Evolutionary conservation across 1,140 invertebrate genomes (phyloP).

Genomic region (Microplitis demolitor): DNA sequence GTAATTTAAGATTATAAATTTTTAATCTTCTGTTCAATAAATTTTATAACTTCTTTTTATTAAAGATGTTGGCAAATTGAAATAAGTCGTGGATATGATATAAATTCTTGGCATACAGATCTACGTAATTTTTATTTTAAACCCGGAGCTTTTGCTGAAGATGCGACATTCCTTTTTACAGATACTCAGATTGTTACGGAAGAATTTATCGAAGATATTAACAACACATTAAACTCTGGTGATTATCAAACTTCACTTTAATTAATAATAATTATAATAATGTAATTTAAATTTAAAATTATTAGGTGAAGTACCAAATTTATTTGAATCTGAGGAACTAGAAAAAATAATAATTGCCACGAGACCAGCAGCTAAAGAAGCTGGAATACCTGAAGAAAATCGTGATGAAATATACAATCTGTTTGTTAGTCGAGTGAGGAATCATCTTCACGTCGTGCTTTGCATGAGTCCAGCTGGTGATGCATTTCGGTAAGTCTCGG

Average conservation of each 20-base stretch:
- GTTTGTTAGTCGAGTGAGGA: constrained; percentile 80
- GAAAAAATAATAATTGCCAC: constrained; percentile 79
- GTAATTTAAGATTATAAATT: too few relatives aligned
- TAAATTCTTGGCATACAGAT: constrained; percentile 79
- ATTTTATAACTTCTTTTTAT: too few relatives aligned
- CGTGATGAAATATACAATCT: constrained; percentile 81
- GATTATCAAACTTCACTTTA: constrained; percentile 2
- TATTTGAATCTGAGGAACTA: constrained; percentile 84
- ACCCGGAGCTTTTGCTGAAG: constrained; percentile 74
- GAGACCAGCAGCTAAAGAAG: constrained; percentile 72
- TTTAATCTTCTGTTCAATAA: too few relatives aligned
- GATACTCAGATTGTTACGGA: constrained; percentile 92
- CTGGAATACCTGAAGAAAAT: constrained; percentile 69
- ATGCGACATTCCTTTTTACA: constrained; percentile 85
- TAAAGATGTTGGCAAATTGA: constrained; percentile 82
- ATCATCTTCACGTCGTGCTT: constrained; percentile 82
- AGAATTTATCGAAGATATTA: constrained; percentile 91
- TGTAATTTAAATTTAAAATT: constrained; percentile 41
- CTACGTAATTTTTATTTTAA: constrained; percentile 72
- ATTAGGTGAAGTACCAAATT: constrained; percentile 79
- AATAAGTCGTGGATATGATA: constrained; percentile 81
- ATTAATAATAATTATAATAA: constrained; percentile 9
- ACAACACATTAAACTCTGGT: constrained; percentile 88
- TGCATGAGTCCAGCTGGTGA: constrained; percentile 90
- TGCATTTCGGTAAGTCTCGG: constrained; percentile 67